Percentiles rank a stretch among this genome's conserved stretches.
Evolutionary conservation across 2,113 vertebrate species (phyloP).

Genomic region (Zapus hudsonius): DNA sequence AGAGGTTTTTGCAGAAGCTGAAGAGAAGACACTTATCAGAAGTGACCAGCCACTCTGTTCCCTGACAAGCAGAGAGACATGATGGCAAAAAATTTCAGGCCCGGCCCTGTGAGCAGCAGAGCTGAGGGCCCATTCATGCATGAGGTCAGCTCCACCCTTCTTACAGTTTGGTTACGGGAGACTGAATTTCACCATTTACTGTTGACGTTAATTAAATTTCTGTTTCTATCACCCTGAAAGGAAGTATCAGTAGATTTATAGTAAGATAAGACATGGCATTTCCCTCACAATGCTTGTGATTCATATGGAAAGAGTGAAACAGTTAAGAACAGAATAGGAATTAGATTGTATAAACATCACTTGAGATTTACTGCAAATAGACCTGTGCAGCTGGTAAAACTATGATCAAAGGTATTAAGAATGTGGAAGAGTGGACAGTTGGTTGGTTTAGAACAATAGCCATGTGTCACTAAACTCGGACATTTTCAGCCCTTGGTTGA

Average conservation of each 20-base stretch:
- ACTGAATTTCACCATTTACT: too few relatives aligned
- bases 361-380: not conserved
- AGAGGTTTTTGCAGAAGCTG: not conserved
- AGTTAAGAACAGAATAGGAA: not conserved
- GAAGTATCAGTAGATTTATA: too few relatives aligned
- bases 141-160: too few relatives aligned
- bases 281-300: not conserved
- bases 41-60: not conserved
- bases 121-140: too few relatives aligned
- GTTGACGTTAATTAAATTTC: too few relatives aligned
- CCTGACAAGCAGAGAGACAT: not conserved
- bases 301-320: not conserved
- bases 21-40: not conserved
- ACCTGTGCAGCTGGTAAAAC: not conserved
- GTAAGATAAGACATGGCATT: not conserved
- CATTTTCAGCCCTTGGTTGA: not conserved
- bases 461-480: not conserved
- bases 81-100: too few relatives aligned
- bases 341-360: not conserved
- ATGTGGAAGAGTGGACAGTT: not conserved
- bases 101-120: too few relatives aligned
- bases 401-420: not conserved
- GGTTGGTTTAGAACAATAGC: not conserved
- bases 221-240: too few relatives aligned
- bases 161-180: too few relatives aligned